Evolutionary conservation across 2,888 invertebrate species (phyloP).

Genomic region (Tigriopus californicus): DNA sequence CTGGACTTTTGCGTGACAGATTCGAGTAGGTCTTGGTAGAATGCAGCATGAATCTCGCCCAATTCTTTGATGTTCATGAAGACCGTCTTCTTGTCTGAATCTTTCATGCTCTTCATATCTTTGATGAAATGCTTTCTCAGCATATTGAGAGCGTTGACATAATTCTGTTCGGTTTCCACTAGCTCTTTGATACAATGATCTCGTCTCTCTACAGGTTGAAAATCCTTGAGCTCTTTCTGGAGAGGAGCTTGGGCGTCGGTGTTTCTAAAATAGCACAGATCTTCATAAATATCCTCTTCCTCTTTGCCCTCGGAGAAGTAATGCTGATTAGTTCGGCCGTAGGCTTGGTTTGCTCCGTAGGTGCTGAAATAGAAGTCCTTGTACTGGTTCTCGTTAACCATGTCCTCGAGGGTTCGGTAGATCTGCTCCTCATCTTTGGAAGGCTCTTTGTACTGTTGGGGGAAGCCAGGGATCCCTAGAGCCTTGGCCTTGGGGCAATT

Average conservation of each 20-base stretch:
- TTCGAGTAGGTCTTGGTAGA: constrained; percentile 57
- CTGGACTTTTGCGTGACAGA: constrained; percentile 35
- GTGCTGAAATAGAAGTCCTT: constrained; percentile 9
- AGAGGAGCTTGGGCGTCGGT: not conserved
- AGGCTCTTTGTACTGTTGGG: constrained; percentile 21
- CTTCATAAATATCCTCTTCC: constrained; percentile 85
- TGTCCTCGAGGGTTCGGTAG: constrained; percentile 29
- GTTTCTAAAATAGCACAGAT: constrained; percentile 47
- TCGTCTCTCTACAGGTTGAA: constrained; percentile 47
- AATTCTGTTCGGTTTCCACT: constrained; percentile 90
- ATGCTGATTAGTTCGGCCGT: not conserved
- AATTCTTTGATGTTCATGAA: constrained; percentile 74
- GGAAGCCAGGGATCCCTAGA: constrained; percentile 18
- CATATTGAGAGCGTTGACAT: constrained; percentile 76
- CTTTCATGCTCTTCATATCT: constrained; percentile 47
- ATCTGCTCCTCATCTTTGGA: constrained; percentile 26
- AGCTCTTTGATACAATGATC: constrained; percentile 84
- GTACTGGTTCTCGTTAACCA: constrained; percentile 18
- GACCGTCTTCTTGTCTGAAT: constrained; percentile 54
- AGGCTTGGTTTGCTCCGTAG: constrained; percentile 6
- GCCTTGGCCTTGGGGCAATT: constrained; percentile 49
- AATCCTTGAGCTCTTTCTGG: not conserved
- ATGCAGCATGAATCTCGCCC: constrained; percentile 62
- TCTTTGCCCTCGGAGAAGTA: constrained; percentile 17
- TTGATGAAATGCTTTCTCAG: constrained; percentile 57